Percentiles rank a stretch among this genome's conserved stretches.
Evolutionary conservation across 1,140 invertebrate species (phyloP).

Genomic region (Vanessa tameamea): DNA sequence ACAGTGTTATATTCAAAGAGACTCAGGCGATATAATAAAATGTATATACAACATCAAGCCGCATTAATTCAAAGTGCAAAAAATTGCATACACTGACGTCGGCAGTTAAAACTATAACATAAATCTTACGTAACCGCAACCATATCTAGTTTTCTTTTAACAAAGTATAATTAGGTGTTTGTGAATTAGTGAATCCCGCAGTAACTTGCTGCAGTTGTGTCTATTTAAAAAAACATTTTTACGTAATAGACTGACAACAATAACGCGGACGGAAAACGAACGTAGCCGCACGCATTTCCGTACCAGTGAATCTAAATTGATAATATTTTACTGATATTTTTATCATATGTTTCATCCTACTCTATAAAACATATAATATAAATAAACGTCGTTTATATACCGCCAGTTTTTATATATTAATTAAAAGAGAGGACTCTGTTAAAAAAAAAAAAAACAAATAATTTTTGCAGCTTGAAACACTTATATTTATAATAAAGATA

Average conservation of each 20-base stretch:
- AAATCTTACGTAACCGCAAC: background rate
- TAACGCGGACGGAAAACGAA: conserved; percentile 12
- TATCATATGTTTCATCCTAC: background rate
- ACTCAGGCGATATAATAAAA: too few species aligned
- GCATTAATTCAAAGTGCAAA: too few species aligned
- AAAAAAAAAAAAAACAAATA: too few species aligned
- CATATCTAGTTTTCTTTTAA: conserved; percentile 15
- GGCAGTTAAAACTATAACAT: background rate
- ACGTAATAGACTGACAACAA: conserved; percentile 1
- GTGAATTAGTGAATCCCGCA: conserved; percentile 14
- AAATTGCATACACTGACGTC: too few species aligned
- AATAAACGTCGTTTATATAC: too few species aligned
- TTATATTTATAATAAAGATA: too few species aligned
- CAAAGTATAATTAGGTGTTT: conserved; percentile 1
- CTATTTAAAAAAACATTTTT: conserved; percentile 26
- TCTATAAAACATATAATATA: too few species aligned
- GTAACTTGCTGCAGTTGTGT: conserved; percentile 26
- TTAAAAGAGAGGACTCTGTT: too few species aligned
- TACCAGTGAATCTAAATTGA: background rate
- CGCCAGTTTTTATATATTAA: too few species aligned
- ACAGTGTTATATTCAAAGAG: too few species aligned
- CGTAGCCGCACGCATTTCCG: conserved; percentile 12
- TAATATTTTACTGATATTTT: background rate
- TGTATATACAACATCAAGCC: too few species aligned
- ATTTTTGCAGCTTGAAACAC: too few species aligned